These are phyloP conservation scores for Lanius ludovicianus DNA, from an alignment of 2,113 vertebrate species.

Conservation along the genomic window DNA sequence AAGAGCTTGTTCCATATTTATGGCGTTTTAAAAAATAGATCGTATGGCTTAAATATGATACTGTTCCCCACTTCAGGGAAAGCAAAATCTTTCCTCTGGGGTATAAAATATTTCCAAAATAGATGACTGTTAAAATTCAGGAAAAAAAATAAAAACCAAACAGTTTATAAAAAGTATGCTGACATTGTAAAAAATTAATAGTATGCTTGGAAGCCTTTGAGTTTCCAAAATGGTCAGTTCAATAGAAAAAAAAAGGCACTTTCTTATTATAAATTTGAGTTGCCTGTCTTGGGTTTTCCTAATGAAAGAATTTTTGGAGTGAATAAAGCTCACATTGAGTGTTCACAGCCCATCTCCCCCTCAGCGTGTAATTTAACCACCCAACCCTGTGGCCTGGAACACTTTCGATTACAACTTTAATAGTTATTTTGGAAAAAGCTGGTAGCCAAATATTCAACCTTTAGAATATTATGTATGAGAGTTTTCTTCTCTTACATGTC, in stretches of 20 bases:
- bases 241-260: conserved; percentile 29
- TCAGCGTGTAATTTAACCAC: conserved; percentile 56
- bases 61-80: conserved; percentile 40
- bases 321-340: conserved; percentile 43
- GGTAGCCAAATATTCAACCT: conserved; percentile 63
- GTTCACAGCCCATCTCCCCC: conserved; percentile 17
- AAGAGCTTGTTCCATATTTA: conserved; percentile 32
- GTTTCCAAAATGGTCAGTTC: conserved; percentile 54
- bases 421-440: conserved; percentile 56
- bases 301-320: conserved; percentile 45
- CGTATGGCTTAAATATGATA: conserved; percentile 63
- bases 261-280: conserved; percentile 57
- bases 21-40: conserved; percentile 63
- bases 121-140: conserved; percentile 40
- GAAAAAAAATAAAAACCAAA: not conserved
- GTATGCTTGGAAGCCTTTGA: conserved; percentile 57
- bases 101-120: conserved; percentile 66
- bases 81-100: conserved; percentile 53
- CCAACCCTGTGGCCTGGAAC: conserved; percentile 53
- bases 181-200: conserved; percentile 71
- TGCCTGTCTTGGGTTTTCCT: conserved; percentile 62
- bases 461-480: conserved; percentile 62
- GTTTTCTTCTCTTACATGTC: conserved; percentile 60
- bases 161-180: conserved; percentile 70
- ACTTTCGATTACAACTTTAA: conserved; percentile 61